These are phyloP conservation scores for Megalonaias nervosa DNA, from an alignment of 1,140 invertebrate species.

Conservation along the genomic window DNA sequence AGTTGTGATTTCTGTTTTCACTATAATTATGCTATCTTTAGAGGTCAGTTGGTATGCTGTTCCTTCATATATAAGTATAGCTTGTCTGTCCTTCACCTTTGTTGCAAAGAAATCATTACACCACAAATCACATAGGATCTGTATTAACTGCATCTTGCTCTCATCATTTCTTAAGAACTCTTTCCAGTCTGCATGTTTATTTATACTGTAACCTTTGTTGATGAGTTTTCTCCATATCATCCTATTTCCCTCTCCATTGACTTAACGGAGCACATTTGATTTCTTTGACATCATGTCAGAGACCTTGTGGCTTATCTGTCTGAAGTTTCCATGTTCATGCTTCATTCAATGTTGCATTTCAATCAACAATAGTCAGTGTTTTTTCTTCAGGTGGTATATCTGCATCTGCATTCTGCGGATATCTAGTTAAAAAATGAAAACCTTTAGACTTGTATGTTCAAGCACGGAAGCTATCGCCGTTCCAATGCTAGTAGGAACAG, in stretches of 20 bases:
- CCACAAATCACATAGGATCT: constrained; percentile 24
- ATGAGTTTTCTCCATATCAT: constrained; percentile 10
- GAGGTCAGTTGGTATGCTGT: constrained; percentile 10
- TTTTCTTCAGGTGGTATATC: constrained; percentile 4
- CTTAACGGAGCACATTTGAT: constrained; percentile 11
- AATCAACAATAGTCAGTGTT: constrained; percentile 23
- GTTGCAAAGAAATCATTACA: constrained; percentile 5
- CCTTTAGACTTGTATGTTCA: constrained; percentile 36
- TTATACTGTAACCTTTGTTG: constrained; percentile 27
- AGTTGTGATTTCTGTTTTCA: not conserved
- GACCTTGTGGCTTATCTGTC: constrained; percentile 8
- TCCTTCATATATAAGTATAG: constrained; percentile 29
- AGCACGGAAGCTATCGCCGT: constrained; percentile 28
- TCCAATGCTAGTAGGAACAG: constrained; percentile 18
- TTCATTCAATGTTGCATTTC: constrained; percentile 35
- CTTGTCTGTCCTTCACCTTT: constrained; percentile 17
- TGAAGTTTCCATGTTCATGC: constrained; percentile 19
- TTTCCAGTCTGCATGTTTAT: constrained; percentile 34
- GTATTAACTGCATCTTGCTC: constrained; percentile 34
- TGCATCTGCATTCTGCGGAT: constrained; percentile 4
- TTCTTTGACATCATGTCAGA: constrained; percentile 15
- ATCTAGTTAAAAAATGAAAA: constrained; percentile 24
- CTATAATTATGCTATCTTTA: constrained; percentile 1
- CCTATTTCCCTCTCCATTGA: constrained; percentile 12
- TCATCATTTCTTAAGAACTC: constrained; percentile 38